phyloP scores from a whole-genome alignment of 2,113 vertebrate species.

The Malurus alboscapulatus region DNA sequence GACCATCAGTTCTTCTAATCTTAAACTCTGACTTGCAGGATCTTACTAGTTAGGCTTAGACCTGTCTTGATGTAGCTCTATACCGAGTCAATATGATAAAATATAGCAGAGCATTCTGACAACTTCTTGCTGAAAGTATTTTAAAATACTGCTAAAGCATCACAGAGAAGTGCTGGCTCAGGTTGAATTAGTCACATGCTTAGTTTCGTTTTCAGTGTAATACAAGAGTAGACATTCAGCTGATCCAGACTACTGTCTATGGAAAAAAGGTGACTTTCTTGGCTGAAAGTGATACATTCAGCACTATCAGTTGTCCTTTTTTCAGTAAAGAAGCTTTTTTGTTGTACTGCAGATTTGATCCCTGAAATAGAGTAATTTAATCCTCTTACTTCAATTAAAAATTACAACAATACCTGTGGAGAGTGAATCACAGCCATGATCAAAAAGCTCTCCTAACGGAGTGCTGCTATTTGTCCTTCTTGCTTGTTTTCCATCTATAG shows the following conservation, averaged over 20 bases:
- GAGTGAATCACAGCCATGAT: conserved; percentile 97
- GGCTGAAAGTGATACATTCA: not conserved
- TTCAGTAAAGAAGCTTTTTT: not conserved
- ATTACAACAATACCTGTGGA: conserved; percentile 85
- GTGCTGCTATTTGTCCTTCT: conserved; percentile 96
- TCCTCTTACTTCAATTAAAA: not conserved
- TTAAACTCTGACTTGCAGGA: not conserved
- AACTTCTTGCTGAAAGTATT: not conserved
- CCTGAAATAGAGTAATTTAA: not conserved
- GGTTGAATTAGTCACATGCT: not conserved
- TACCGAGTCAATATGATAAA: not conserved
- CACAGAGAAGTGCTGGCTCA: not conserved
- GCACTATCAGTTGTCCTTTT: not conserved
- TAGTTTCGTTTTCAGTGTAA: not conserved
- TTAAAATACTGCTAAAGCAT: not conserved
- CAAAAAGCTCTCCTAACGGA: conserved; percentile 95
- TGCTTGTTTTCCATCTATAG: conserved; percentile 97
- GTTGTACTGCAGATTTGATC: not conserved
- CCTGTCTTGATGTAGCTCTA: not conserved
- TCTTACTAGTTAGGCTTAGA: not conserved
- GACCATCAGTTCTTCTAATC: not conserved
- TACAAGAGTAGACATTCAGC: not conserved
- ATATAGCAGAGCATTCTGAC: not conserved
- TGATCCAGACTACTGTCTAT: not conserved
- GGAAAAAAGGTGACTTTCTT: not conserved